These are phyloP conservation scores for Tribolium freemani DNA, from an alignment of 2,888 invertebrate species.

Conservation along the genomic window DNA sequence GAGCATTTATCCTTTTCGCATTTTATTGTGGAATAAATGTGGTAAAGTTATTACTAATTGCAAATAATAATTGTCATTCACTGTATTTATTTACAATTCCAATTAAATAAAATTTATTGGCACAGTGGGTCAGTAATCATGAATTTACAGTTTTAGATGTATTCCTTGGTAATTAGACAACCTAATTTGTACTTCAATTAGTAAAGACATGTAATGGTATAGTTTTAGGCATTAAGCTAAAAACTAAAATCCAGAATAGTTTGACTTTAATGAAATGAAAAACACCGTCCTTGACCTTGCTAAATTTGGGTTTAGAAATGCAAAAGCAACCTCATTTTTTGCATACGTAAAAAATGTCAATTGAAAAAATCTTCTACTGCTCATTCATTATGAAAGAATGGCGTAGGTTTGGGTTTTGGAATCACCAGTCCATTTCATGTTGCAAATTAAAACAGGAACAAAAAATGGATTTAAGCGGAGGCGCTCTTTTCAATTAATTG, in stretches of 20 bases:
- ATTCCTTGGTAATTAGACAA: not conserved
- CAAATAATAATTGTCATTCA: not conserved
- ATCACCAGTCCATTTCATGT: not conserved
- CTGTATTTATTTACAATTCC: not conserved
- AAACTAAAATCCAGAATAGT: too few species aligned
- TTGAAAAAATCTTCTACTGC: not conserved
- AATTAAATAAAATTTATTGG: slow-evolving; percentile 13
- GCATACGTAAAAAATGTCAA: not conserved
- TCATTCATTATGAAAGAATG: not conserved
- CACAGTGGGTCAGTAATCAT: slow-evolving; percentile 27
- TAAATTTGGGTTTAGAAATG: not conserved
- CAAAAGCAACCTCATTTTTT: not conserved
- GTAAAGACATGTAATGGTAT: too few species aligned
- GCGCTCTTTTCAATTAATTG: slow-evolving; percentile 15
- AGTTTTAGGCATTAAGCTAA: too few species aligned
- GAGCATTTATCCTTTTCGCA: too few species aligned
- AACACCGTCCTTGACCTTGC: not conserved
- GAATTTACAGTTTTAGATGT: slow-evolving; percentile 17
- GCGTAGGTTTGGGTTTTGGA: not conserved
- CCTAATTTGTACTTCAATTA: not conserved
- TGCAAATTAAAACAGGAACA: not conserved
- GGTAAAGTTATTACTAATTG: not conserved
- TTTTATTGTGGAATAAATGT: not conserved
- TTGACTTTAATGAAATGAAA: not conserved
- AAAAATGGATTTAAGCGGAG: slow-evolving; percentile 1